Base-by-base conservation (phyloP, 2,797 vertebrate species). In the Alcedo atthis region DNA sequence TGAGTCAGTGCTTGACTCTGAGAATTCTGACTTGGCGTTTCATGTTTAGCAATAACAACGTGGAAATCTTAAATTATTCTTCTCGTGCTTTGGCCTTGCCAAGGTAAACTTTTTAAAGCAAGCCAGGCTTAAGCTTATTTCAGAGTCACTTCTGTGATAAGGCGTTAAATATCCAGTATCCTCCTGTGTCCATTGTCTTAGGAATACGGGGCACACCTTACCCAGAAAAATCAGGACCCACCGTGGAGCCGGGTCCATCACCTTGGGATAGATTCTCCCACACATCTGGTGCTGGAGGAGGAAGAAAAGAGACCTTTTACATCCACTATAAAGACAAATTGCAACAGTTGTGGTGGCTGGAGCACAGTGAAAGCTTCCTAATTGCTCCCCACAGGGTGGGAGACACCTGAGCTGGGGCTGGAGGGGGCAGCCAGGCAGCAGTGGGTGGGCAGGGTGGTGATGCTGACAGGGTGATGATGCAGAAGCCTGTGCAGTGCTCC, bases 21-120 rank as follows among this genome's bases (percentile, higher is more conserved):
- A 82, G 33, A 89, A 93, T 96, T 95, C 62, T 93, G 96, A 97
- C 96, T 94, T 19, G 84, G 74, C 91, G 95, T 97, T 97, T 97
- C 77, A 84, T 94, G 94, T 92, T 95, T 63, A 33, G 90, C 69
- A 33, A 59, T 87, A 95, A 87, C 86, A 96, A 91, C 86, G 28
- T 15, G 54, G 90, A 81, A 66, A 15, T 82, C 91, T 96, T 93
- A 96, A 95, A 96, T 84, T 93, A 87, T 94, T 32, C 63, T 97
- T 80, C 59, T 62, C 66, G 35, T 83, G 70, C 94, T 67, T 92
- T 96, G 91, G 81, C 85, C 86, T 94, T 73, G 85, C 91, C 78
- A 80, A 92, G 83, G 85, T 84, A 95, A 96, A 89, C 93, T 95
- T 97, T 90, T 61, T 70, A 90, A 92, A 95, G 87, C 57, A 93